These are phyloP conservation scores for Electrona antarctica DNA, from an alignment of 2,113 vertebrate genomes.

Conservation along the genomic window DNA sequence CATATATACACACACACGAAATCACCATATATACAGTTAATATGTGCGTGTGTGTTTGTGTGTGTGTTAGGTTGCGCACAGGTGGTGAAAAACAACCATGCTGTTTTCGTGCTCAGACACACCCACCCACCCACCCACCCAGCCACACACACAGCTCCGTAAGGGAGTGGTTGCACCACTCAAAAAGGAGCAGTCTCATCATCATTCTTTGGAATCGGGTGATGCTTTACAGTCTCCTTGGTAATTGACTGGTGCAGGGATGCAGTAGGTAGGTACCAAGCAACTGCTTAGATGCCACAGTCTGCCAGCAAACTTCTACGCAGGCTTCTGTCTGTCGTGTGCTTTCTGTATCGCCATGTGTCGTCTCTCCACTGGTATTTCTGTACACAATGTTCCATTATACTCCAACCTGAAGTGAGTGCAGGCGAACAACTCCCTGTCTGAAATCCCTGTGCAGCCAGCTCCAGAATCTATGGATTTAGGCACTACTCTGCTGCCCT, in stretches of 20 bases:
- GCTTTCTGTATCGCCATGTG: slow-evolving; percentile 53
- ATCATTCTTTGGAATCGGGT: slow-evolving; percentile 33
- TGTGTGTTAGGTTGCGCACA: too few species aligned
- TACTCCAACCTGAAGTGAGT: slow-evolving; percentile 12
- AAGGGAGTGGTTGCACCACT: too few species aligned
- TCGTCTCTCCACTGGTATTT: slow-evolving; percentile 50
- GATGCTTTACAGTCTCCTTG: slow-evolving; percentile 16
- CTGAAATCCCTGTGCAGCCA: slow-evolving; percentile 57
- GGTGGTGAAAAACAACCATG: too few species aligned
- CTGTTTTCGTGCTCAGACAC: too few species aligned
- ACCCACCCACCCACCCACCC: too few species aligned
- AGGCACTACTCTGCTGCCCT: slow-evolving; percentile 29
- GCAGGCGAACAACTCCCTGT: slow-evolving; percentile 46
- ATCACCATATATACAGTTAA: too few species aligned
- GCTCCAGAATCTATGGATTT: slow-evolving; percentile 50
- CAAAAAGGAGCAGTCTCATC: slow-evolving; percentile 28
- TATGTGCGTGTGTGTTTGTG: too few species aligned
- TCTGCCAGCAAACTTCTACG: slow-evolving; percentile 41
- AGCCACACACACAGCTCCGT: too few species aligned
- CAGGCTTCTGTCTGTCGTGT: slow-evolving; percentile 36
- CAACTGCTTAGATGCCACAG: slow-evolving; percentile 51
- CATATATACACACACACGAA: too few species aligned
- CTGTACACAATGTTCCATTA: slow-evolving; percentile 57
- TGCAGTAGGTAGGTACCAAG: slow-evolving; percentile 44
- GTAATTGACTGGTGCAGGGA: slow-evolving; percentile 36